phyloP scores from a whole-genome alignment of 1,140 invertebrate species.

The Drosophila nebulosa region DNA sequence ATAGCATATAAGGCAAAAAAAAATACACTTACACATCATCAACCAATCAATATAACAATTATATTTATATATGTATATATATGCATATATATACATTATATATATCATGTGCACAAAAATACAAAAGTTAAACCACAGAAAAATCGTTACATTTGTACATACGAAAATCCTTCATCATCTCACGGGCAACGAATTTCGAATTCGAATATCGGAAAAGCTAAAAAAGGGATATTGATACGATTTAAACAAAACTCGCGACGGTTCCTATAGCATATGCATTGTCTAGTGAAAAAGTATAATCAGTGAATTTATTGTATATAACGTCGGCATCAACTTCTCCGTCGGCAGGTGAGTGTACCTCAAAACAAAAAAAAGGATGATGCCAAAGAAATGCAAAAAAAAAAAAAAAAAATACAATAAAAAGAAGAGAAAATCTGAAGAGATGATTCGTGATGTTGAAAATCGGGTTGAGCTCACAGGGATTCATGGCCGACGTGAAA shows the following conservation, averaged over 20 bases:
- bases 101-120: constrained; percentile 38
- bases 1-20: constrained; percentile 19
- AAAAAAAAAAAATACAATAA: constrained; percentile 61
- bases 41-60: constrained; percentile 32
- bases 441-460: constrained; percentile 65
- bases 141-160: constrained; percentile 7
- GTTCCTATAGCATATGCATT: constrained; percentile 35
- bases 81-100: not conserved
- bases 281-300: constrained; percentile 18
- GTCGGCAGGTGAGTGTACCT: constrained; percentile 80
- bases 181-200: constrained; percentile 36
- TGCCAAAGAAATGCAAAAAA: constrained; percentile 78
- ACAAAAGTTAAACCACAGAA: constrained; percentile 13
- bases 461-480: constrained; percentile 81
- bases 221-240: constrained; percentile 76
- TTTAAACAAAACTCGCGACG: constrained; percentile 57
- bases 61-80: constrained; percentile 1
- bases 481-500: constrained; percentile 81
- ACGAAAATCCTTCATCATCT: not conserved
- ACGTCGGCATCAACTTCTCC: constrained; percentile 50
- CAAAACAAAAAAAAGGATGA: constrained; percentile 49
- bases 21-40: constrained; percentile 38
- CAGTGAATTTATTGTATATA: constrained; percentile 35
- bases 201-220: constrained; percentile 80
- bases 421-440: constrained; percentile 63